Evolutionary conservation across 2,113 vertebrate species (phyloP).

Genomic region (Eurypyga helias): DNA sequence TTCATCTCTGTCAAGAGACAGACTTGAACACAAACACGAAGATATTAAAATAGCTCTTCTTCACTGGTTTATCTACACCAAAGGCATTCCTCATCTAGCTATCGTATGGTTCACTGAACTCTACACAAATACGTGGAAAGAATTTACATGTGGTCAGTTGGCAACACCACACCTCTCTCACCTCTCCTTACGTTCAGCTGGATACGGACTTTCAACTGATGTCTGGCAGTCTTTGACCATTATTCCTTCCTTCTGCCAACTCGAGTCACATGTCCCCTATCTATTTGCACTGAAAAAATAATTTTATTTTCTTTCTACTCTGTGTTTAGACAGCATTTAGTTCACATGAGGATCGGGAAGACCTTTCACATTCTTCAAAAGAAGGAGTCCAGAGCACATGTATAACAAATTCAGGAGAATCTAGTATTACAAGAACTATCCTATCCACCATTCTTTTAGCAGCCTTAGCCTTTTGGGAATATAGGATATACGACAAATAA

Average conservation of each 20-base stretch:
- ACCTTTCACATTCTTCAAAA: neutral
- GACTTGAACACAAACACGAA: neutral
- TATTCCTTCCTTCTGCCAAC: neutral
- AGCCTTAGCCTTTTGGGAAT: neutral
- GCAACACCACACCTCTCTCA: neutral
- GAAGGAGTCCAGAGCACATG: neutral
- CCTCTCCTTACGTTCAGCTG: neutral
- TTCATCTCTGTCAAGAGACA: neutral
- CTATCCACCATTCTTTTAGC: neutral
- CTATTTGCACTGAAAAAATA: neutral
- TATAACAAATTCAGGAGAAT: neutral
- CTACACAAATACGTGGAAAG: neutral
- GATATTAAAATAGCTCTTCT: constrained; percentile 7
- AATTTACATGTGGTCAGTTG: neutral
- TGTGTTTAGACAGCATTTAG: neutral
- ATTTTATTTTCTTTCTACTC: neutral
- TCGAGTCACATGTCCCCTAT: neutral
- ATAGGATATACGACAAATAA: neutral
- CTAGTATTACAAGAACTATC: neutral
- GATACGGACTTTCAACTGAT: neutral
- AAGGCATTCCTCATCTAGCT: neutral
- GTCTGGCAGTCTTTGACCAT: neutral
- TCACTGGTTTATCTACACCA: neutral
- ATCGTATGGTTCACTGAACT: neutral
- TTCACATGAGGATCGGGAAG: neutral